Evolutionary conservation across 2,888 invertebrate genomes (phyloP), one percentile per base, ranked within the genome.

Genomic region (Oscheius sp.): DNA sequence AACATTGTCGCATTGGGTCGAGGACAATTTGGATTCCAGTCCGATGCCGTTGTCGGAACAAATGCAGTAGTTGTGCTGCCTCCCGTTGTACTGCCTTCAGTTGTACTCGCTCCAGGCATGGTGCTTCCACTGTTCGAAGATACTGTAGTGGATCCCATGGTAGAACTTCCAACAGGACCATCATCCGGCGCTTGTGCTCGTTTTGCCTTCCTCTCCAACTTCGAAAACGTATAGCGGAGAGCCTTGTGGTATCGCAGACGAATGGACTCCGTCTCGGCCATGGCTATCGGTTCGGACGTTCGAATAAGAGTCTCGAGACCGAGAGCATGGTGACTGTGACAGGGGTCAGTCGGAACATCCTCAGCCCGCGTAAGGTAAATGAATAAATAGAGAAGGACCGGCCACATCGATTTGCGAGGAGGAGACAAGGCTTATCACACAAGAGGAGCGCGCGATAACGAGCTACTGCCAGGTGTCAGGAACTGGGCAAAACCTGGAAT

Each of bases 1-100:
- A 79, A 81, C 76, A 79, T 81, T 4, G 79, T 77, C 1, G 53
- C 42, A 58, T 79, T 81, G 1, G 81, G 81, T n/a, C 65, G 58
- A 5, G 81, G 81, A 65, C 81, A 81, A 3, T 48, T 9, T 7
- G 58, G 59, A n/a, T 37, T 55, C 53, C 66, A 53, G 60, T 21
- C 2, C 21, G 48, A 33, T 21, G 35, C 37, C 21, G 53, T 37
- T 11, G 9, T 53, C 13, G 37, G 1, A 35, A 21, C 53, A 2
- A 2, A 48, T 4, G 21, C 21, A 21, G 4, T n/a, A 48, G 10
- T 21, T 21, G 21, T 48, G 29, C 29, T n/a, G 47, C 5, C 63
- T 42, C 10, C 48, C 48, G 13, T n/a, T 5, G 50, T 48, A 48
- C 29, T n/a, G 47, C 5, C 63, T 42, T 21, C 48, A 48, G 13